Base-by-base conservation (phyloP, 2,113 vertebrate species). In the Rattus rattus region DNA sequence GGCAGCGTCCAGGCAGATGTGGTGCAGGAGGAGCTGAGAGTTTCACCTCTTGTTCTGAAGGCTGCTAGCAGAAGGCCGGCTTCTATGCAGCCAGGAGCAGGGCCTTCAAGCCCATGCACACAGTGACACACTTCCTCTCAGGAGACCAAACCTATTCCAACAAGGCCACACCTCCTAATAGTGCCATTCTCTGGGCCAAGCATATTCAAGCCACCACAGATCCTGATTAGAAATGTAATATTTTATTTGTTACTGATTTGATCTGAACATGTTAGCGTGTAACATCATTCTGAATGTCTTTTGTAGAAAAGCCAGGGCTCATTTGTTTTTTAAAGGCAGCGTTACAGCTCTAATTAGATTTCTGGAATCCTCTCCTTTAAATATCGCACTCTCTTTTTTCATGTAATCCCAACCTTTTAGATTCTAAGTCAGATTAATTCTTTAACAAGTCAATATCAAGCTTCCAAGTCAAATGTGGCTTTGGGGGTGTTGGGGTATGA, bases 391-490 rank as follows among this genome's bases (percentile, higher is more conserved):
- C 0, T 0, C 2, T 70, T 20, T 16, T 89, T 95, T 69, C 80
- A n/a, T 88, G 10, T 43, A 95, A 87, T 73, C 24, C 22, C 77
- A 96, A 75, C 11, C 86, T 97, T 43, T 96, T 93, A 90, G 88
- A 95, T 96, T 95, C 70, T 67, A 79, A 96, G 33, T 80, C 76
- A 96, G 54, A 43, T 89, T 89, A 86, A 94, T 87, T 90, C 83
- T 77, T 67, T 87, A 65, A 54, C 88, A 94, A 93, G 70, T 24
- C 88, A 97, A 85, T 67, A 92, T 8, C 70, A 96, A 90, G 11
- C 83, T 87, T 75, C 43, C 47, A 93, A 96, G 39, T 61, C 84
- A 97, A 93, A 96, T 20, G 90, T 20, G 39, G 89, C 70, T 39
- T 70, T 3, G 7, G 17, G 6, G 28, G 17, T 11, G 2, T 10